These are phyloP conservation scores for Thalpophila matura DNA, from an alignment of 2,888 invertebrate genomes.

Conservation along the genomic window DNA sequence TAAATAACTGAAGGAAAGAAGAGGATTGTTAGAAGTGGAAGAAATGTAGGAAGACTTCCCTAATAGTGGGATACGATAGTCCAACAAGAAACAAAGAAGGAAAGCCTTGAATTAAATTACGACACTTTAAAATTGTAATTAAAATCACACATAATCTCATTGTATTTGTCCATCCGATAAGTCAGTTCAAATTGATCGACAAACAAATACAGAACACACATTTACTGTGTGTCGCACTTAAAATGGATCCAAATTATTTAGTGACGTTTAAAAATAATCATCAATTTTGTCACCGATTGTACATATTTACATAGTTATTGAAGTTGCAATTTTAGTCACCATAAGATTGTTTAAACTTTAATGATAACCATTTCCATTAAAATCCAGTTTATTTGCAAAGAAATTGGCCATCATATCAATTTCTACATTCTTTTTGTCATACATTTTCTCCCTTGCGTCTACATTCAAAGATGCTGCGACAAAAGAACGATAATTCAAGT, in stretches of 20 bases:
- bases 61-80: too few relatives aligned
- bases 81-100: too few relatives aligned
- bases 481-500: background rate
- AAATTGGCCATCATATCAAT: background rate
- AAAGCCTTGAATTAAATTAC: background rate
- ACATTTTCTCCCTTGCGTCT: slow-evolving; percentile 14
- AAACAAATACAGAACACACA: too few relatives aligned
- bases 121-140: too few relatives aligned
- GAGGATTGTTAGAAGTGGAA: too few relatives aligned
- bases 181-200: too few relatives aligned
- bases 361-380: slow-evolving; percentile 2
- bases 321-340: background rate
- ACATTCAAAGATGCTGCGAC: slow-evolving; percentile 1
- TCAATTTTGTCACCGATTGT: background rate
- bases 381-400: slow-evolving; percentile 13
- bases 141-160: too few relatives aligned
- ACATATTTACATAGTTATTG: slow-evolving; percentile 11
- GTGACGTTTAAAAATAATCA: background rate
- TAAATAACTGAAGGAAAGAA: too few relatives aligned
- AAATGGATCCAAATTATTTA: background rate
- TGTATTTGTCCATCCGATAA: too few relatives aligned
- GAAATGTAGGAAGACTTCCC: too few relatives aligned
- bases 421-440: background rate
- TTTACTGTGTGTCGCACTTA: too few relatives aligned
- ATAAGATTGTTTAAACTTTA: slow-evolving; percentile 3